Base-by-base conservation (phyloP, 2,797 vertebrate genomes). In the Catharus ustulatus region DNA sequence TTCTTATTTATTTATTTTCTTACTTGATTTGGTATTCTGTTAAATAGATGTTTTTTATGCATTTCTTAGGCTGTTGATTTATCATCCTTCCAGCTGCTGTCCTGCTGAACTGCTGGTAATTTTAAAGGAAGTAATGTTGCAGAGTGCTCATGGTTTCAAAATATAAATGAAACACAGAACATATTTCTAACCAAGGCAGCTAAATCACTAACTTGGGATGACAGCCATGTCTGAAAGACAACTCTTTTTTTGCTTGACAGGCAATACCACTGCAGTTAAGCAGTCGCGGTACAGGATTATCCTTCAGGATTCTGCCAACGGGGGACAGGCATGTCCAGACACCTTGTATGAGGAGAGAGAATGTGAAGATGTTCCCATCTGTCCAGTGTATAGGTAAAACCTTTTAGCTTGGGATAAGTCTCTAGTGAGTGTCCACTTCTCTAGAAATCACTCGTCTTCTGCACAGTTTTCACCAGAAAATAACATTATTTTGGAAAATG, bases 331-430 rank as follows among this genome's bases (percentile, higher is more conserved):
- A 34, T 99, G 99, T 92, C 99, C 99, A 0, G 99, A 99, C 96
- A 99, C 99, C 6, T 97, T 99, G 89, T 99, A 98, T 82, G 99
- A 99, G 93, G 99, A 99, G 94, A 98, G 99, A 91, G 99, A 99
- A 52, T 99, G 99, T 97, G 99, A 99, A 97, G 97, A 98, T 66
- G 91, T 97, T 87, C 98, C 98, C 40, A 21, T 97, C 59, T 99
- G 99, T 95, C 98, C 98, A 43, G 91, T 95, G 27, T 99, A 98
- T 88, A 98, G 99, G 99, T 99, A 98, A 95, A 54, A 90, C 22
- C 32, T 34, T 5, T 81, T 71, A 68, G 15, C 55, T 66, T 87
- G 64, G 36, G 62, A 11, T 62, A 24, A 10, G 29, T 45, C 15
- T 82, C 23, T 57, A 24, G 32, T 26, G 51, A 23, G 8, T 82